Percentiles rank a stretch among this genome's conserved stretches.
These are phyloP conservation scores for Malurus elegans DNA, from an alignment of 2,113 vertebrate genomes.

Conservation along the genomic window DNA sequence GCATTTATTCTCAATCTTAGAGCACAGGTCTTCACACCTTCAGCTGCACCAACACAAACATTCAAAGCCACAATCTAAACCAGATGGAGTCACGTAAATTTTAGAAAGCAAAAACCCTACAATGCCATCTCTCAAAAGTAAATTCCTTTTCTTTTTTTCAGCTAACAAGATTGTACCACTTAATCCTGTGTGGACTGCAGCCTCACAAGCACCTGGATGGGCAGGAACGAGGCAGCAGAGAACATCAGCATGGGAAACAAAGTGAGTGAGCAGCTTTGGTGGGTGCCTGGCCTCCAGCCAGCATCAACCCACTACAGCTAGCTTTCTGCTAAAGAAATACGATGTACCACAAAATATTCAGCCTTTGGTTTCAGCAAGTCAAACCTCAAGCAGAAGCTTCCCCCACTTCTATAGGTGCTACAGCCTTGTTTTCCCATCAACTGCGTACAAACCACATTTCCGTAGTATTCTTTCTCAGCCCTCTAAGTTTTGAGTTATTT, in stretches of 20 bases:
- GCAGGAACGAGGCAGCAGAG: neutral
- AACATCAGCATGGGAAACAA: neutral
- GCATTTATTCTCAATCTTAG: neutral
- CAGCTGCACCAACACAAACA: neutral
- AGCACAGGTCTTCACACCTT: neutral
- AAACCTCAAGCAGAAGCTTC: neutral
- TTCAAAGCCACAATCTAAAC: neutral
- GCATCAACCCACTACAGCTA: neutral
- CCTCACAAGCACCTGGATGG: neutral
- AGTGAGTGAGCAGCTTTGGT: neutral
- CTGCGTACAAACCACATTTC: neutral
- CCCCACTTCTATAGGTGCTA: neutral
- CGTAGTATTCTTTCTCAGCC: neutral
- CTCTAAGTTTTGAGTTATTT: neutral
- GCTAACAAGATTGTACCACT: neutral
- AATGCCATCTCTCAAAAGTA: neutral
- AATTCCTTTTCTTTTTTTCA: neutral
- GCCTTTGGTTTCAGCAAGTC: neutral
- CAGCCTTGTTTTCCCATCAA: neutral
- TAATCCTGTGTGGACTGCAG: neutral
- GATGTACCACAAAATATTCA: neutral
- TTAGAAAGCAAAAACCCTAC: neutral
- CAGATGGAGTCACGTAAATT: neutral
- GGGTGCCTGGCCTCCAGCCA: neutral
- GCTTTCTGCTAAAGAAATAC: neutral